Evolutionary conservation across 2,888 invertebrate species (phyloP).

Genomic region (Melinaea menophilus): DNA sequence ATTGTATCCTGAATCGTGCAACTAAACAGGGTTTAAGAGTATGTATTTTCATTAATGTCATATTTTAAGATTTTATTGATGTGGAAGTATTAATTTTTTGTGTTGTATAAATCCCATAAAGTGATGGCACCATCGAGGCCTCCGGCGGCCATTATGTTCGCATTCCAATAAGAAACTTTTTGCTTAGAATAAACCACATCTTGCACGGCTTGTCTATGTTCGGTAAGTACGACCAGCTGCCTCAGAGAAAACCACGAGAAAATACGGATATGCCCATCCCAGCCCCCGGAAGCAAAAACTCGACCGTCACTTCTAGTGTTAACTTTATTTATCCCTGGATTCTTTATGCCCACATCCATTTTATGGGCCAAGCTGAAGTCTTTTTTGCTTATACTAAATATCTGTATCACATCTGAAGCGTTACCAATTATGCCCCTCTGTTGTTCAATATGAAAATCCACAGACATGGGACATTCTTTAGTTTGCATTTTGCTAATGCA

Average conservation of each 20-base stretch:
- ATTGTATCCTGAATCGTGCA: not conserved
- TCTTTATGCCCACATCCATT: conserved; percentile 82
- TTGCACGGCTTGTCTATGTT: conserved; percentile 84
- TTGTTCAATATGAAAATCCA: conserved; percentile 83
- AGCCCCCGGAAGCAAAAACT: conserved; percentile 85
- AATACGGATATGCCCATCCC: conserved; percentile 86
- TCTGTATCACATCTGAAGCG: conserved; percentile 79
- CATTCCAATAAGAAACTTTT: conserved; percentile 82
- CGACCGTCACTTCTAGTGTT: conserved; percentile 83
- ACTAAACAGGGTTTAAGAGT: not conserved
- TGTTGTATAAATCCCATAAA: conserved; percentile 88
- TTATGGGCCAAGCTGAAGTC: conserved; percentile 77
- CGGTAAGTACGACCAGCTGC: conserved; percentile 83
- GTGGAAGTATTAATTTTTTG: conserved; percentile 43
- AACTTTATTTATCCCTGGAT: conserved; percentile 84
- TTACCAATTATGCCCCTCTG: conserved; percentile 83
- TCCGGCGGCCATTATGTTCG: conserved; percentile 87
- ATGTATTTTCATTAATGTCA: not conserved
- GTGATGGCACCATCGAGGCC: conserved; percentile 87
- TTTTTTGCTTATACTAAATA: conserved; percentile 77
- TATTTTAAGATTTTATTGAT: not conserved
- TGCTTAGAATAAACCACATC: conserved; percentile 84
- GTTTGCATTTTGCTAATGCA: conserved; percentile 76
- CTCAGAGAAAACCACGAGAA: conserved; percentile 88
- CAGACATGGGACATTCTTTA: conserved; percentile 82